Evolutionary conservation across 2,888 invertebrate genomes (phyloP).

Genomic region (Norana najaformis): DNA sequence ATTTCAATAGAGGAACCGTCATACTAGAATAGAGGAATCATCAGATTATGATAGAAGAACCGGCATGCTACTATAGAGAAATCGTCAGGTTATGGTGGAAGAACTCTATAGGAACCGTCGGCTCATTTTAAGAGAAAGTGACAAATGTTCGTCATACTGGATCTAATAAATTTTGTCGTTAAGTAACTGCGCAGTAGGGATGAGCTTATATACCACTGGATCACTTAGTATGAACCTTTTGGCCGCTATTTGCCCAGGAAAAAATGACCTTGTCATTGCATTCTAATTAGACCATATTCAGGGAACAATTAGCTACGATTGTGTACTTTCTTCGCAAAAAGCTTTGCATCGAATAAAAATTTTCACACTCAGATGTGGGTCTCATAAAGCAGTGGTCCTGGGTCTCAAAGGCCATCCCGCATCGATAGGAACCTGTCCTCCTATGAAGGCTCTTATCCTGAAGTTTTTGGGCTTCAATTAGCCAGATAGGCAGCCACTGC

Average conservation of each 20-base stretch:
- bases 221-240: not conserved
- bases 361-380: not conserved
- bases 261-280: no score
- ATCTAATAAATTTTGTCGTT: not conserved
- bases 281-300: not conserved
- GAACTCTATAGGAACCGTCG: no score
- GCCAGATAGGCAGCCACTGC: not conserved
- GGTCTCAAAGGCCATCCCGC: not conserved
- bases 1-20: not conserved
- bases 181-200: not conserved
- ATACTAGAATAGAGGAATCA: not conserved
- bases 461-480: not conserved
- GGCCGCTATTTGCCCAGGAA: not conserved
- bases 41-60: not conserved
- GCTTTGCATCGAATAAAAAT: not conserved
- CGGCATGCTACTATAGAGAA: not conserved
- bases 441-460: not conserved
- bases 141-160: not conserved
- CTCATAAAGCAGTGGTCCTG: not conserved
- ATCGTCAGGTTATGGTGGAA: not conserved
- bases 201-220: not conserved
- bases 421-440: not conserved
- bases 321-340: slow-evolving; percentile 13
- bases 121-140: not conserved
- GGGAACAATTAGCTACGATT: not conserved